Conservation (phyloP, 1,140 invertebrate species). For the Branchinecta lynchi region DNA sequence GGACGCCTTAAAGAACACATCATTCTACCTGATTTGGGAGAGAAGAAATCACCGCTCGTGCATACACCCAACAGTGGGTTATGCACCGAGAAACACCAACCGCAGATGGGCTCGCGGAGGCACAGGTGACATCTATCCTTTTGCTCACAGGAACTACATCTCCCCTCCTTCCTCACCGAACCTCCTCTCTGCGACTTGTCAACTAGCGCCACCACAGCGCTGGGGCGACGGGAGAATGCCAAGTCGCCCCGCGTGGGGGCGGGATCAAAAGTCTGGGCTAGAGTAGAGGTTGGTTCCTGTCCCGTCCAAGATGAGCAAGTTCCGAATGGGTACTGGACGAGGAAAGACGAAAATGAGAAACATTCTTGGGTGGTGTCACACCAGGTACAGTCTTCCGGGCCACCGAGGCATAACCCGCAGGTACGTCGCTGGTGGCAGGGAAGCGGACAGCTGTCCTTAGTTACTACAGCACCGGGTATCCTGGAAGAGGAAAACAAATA, state of each 20-base stretch:
- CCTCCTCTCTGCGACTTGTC: no score
- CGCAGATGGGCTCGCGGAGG: conserved; percentile 64
- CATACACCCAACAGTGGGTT: conserved; percentile 66
- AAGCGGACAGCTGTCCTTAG: conserved; percentile 47
- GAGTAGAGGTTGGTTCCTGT: not conserved
- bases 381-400: conserved; percentile 80
- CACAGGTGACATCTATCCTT: conserved; percentile 64
- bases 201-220: no score
- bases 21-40: conserved; percentile 26
- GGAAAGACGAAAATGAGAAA: not conserved
- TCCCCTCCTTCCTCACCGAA: conserved; percentile 29
- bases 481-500: conserved; percentile 24
- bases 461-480: conserved; percentile 42
- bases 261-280: not conserved
- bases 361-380: conserved; percentile 47
- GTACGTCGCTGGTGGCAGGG: conserved; percentile 54
- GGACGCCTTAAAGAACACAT: no score
- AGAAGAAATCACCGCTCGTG: conserved; percentile 36
- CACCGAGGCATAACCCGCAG: conserved; percentile 66
- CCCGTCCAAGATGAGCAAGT: not conserved
- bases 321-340: not conserved
- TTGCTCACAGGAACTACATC: conserved; percentile 63
- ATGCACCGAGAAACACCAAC: conserved; percentile 77
- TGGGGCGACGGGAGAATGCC: not conserved
- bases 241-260: not conserved